phyloP scores from a whole-genome alignment of 2,797 vertebrate species.

The Bryconaethiops microstoma region DNA sequence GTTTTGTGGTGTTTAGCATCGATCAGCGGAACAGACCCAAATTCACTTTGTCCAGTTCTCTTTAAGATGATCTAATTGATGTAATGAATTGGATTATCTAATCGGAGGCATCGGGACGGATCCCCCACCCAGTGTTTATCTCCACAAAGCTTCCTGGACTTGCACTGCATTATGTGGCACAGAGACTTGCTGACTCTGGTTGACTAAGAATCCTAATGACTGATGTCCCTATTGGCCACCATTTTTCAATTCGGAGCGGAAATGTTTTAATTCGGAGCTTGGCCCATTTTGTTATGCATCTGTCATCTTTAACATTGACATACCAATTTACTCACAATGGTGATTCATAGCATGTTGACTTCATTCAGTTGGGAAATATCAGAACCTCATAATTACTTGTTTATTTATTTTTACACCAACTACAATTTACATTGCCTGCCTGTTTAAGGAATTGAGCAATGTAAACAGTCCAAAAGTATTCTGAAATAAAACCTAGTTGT shows the following conservation, averaged over 20 bases:
- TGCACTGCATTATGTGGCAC: slow-evolving; percentile 65
- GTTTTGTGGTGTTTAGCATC: slow-evolving; percentile 32
- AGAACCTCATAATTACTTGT: too few relatives aligned
- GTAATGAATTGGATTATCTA: slow-evolving; percentile 83
- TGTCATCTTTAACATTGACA: neutral
- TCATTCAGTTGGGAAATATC: neutral
- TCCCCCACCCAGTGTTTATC: slow-evolving; percentile 71
- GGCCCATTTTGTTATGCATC: neutral
- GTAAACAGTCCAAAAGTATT: too few relatives aligned
- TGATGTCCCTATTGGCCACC: slow-evolving; percentile 9
- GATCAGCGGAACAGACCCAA: slow-evolving; percentile 44
- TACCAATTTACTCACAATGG: slow-evolving; percentile 5
- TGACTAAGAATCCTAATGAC: slow-evolving; percentile 45
- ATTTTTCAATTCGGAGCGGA: slow-evolving; percentile 25
- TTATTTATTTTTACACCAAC: too few relatives aligned
- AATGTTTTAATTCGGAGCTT: slow-evolving; percentile 39
- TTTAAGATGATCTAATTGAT: slow-evolving; percentile 75
- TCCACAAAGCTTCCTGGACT: slow-evolving; percentile 73
- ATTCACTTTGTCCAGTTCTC: slow-evolving; percentile 45
- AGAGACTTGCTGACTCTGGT: slow-evolving; percentile 25
- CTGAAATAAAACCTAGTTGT: too few relatives aligned
- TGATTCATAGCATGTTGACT: neutral
- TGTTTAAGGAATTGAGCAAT: too few relatives aligned
- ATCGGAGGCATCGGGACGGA: slow-evolving; percentile 75
- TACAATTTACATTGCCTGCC: too few relatives aligned